Evolutionary conservation across 2,113 vertebrate species (phyloP).

Genomic region (Boleophthalmus pectinirostris): DNA sequence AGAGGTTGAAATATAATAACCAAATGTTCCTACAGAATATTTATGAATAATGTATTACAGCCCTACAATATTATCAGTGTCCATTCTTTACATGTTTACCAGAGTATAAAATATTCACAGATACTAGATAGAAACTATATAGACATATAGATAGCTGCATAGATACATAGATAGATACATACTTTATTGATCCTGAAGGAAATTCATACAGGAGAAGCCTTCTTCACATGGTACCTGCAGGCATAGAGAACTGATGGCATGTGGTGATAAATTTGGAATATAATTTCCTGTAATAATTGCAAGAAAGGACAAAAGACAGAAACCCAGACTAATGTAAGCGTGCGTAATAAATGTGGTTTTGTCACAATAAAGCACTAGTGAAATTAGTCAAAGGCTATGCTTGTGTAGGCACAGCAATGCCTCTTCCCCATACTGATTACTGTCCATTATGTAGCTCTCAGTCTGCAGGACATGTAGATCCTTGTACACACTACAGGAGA

Average conservation of each 20-base stretch:
- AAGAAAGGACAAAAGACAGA: background rate
- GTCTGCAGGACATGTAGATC: background rate
- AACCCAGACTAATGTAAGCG: conserved; percentile 20
- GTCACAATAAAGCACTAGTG: conserved; percentile 31
- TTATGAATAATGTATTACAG: too few relatives aligned
- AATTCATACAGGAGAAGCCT: conserved; percentile 28
- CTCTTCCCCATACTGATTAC: conserved; percentile 15
- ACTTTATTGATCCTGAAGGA: too few relatives aligned
- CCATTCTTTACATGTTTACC: background rate
- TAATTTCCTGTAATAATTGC: conserved; percentile 68
- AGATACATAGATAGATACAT: too few relatives aligned
- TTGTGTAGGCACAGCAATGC: background rate
- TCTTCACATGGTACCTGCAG: conserved; percentile 35
- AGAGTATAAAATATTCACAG: conserved; percentile 22
- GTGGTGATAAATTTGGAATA: conserved; percentile 69
- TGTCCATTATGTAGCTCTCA: conserved; percentile 1
- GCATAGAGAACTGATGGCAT: conserved; percentile 67
- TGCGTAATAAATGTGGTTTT: conserved; percentile 38
- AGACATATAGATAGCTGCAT: too few relatives aligned
- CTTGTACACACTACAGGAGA: conserved; percentile 11
- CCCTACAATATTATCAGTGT: background rate
- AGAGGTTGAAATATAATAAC: too few relatives aligned
- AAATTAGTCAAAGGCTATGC: background rate
- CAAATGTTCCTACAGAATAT: too few relatives aligned
- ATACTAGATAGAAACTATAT: conserved; percentile 8